Evolutionary conservation across 2,113 vertebrate species (phyloP), one percentile per base, ranked within the genome.

Genomic region (Oplegnathus fasciatus): DNA sequence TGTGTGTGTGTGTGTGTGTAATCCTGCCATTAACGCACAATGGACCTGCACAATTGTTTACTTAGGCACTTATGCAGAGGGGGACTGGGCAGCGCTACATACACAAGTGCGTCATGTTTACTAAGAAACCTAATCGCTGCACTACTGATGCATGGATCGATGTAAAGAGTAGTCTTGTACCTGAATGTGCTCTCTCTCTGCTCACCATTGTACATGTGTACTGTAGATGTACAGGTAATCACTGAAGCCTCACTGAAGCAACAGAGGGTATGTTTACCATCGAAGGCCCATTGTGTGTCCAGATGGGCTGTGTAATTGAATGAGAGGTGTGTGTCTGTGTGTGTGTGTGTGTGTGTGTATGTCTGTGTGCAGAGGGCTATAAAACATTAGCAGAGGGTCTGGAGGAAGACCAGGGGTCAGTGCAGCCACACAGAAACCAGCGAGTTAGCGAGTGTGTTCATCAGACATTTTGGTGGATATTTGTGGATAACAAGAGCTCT

Each of bases 1-100:
- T 78, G 62, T 73, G 37, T 71, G 34, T 60, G 66, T 54, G 30
- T 73, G 77, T 42, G 79, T 78, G 83, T 89, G 73, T 65, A 18
- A 50, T 75, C 44, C 24, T 65, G 34, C 80, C 54, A 88, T 90
- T 85, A 85, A 84, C 11, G 30, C 77, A 94, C 91, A 93, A 92
- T 81, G 37, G 79, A 76, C 44, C 30, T n/a, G 32, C 44, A 14
- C 37, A n/a, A 13, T 84, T 86, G 77, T 88, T 90, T 75, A 75
- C 54, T 40, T 30, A 78, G 61, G 26, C 52, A 64, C 78, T 77
- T 70, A 54, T 6, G 9, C 58, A 60, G 58, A 62, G 9, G n/a
- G 52, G 54, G 32, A 64, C 4, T 24, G 24, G 30, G 64, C 24
- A 61, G 32, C 7, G 13, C 15, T 10, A 8, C 72, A 81, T 17